phyloP scores from a whole-genome alignment of 2,797 vertebrate genomes.

The Lacerta bilineata region DNA sequence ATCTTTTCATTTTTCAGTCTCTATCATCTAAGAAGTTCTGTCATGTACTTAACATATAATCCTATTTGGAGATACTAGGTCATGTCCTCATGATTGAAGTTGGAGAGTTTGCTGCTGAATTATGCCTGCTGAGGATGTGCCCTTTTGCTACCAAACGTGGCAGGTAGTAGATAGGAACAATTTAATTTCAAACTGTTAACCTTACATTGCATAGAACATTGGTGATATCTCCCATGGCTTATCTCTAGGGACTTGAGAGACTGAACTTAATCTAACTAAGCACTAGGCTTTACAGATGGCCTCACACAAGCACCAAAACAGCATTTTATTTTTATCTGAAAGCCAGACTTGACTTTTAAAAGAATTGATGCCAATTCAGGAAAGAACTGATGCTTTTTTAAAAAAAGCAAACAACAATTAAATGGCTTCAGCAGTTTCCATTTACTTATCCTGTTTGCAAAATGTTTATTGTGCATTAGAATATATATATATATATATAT shows the following conservation, averaged over 20 bases:
- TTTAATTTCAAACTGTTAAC: constrained; percentile 17
- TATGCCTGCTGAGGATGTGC: not conserved
- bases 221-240: not conserved
- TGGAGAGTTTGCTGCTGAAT: not conserved
- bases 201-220: not conserved
- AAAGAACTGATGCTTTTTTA: not conserved
- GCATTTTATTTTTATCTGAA: constrained; percentile 1
- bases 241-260: not conserved
- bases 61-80: not conserved
- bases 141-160: not conserved
- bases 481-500: not conserved
- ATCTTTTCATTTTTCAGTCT: constrained; percentile 2
- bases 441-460: not conserved
- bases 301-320: constrained; percentile 18
- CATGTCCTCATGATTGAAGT: not conserved
- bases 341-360: not conserved
- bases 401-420: not conserved
- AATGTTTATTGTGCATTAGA: not conserved
- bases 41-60: not conserved
- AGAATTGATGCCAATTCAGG: not conserved
- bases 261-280: not conserved
- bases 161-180: not conserved
- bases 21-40: not conserved
- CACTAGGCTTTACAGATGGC: not conserved
- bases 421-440: not conserved